These are phyloP conservation scores for Dolichoris vasculosae DNA, from an alignment of 1,140 invertebrate genomes.

Conservation along the genomic window DNA sequence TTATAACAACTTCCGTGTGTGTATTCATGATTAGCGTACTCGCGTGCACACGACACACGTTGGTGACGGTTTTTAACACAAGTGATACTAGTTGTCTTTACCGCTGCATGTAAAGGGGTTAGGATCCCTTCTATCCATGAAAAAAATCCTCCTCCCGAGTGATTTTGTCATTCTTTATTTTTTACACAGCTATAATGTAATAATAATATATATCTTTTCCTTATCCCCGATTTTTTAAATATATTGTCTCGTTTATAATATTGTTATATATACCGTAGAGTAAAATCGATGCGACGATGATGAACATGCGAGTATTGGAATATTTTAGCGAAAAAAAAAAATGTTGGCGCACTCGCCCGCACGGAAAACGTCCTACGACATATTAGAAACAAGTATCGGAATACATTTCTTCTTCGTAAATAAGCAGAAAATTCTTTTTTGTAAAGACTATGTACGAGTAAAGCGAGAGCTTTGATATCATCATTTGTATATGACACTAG, in stretches of 20 bases:
- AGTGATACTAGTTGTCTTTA: constrained; percentile 71
- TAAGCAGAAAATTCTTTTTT: background rate
- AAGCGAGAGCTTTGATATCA: constrained; percentile 21
- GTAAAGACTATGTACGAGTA: constrained; percentile 17
- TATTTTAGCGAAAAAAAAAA: constrained; percentile 9
- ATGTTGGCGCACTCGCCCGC: constrained; percentile 10
- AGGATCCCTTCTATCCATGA: constrained; percentile 15
- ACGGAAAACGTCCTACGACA: constrained; percentile 23
- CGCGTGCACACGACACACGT: constrained; percentile 58
- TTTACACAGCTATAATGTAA: constrained; percentile 36
- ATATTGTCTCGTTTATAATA: constrained; percentile 34
- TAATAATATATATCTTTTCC: constrained; percentile 18
- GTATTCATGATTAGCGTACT: constrained; percentile 64
- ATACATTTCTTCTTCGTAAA: constrained; percentile 19
- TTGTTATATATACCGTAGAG: constrained; percentile 11
- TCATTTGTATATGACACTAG: constrained; percentile 20
- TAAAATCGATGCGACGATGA: background rate
- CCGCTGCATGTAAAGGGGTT: constrained; percentile 30
- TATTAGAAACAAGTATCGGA: background rate
- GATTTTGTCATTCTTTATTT: constrained; percentile 43
- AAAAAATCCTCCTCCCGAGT: constrained; percentile 19
- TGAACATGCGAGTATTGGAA: background rate
- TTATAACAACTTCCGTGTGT: constrained; percentile 54
- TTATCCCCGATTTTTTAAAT: background rate
- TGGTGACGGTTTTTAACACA: constrained; percentile 56